A percentile compares a stretch with the other conserved stretches of the same genome.
Evolutionary conservation across 2,113 vertebrate species (phyloP).

Genomic region (Syrrhaptes paradoxus): DNA sequence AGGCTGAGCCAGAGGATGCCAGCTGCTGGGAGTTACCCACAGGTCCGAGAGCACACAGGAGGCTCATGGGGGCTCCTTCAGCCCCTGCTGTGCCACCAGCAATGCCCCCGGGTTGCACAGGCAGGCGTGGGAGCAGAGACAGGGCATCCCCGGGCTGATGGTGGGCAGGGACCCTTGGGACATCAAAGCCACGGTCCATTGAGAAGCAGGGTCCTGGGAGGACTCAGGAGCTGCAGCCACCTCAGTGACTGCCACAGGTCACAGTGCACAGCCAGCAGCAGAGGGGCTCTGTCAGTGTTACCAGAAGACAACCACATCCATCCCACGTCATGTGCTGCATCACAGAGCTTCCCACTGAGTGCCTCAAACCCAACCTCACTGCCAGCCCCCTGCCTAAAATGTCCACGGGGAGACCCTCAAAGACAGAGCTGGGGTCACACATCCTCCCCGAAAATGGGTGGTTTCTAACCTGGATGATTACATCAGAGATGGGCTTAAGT

Average conservation of each 20-base stretch:
- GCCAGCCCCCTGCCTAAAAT: neutral
- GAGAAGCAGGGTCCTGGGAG: neutral
- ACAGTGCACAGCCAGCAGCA: neutral
- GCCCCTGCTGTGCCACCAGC: too few relatives aligned
- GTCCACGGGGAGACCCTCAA: neutral
- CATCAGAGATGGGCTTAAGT: neutral
- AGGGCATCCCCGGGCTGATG: neutral
- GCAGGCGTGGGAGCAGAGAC: neutral
- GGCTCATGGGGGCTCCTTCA: fast-evolving
- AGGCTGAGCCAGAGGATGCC: neutral
- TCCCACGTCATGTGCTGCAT: neutral
- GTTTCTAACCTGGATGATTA: neutral
- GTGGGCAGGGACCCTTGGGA: neutral
- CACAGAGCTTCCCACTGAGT: neutral
- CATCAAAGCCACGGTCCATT: neutral
- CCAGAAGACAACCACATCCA: neutral
- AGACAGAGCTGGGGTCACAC: neutral
- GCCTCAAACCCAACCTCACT: neutral
- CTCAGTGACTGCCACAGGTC: neutral
- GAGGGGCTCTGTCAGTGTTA: neutral
- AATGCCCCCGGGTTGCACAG: fast-evolving
- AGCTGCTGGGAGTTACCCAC: neutral
- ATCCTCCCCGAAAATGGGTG: neutral
- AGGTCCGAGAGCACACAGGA: neutral
- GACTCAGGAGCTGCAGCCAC: neutral